Evolutionary conservation across 2,888 invertebrate species (phyloP).

Genomic region (Sclerodermus sp.): DNA sequence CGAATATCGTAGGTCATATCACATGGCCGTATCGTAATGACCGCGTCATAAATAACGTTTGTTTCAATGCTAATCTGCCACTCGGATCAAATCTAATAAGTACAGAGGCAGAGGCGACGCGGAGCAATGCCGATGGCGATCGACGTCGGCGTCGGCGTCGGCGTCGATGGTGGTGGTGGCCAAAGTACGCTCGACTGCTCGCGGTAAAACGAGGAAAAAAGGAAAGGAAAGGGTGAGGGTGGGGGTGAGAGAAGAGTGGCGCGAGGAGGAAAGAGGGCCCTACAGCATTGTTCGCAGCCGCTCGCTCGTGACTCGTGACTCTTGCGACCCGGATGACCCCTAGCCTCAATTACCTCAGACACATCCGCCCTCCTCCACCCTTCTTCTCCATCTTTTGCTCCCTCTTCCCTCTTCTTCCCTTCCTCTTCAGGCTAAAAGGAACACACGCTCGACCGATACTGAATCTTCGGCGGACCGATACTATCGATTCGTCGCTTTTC

Average conservation of each 20-base stretch:
- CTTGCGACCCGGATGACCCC: conserved; percentile 55
- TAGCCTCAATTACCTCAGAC: conserved; percentile 58
- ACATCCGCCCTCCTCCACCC: conserved; percentile 50
- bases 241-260: not conserved
- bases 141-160: conserved; percentile 2
- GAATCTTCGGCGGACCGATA: too few relatives aligned
- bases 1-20: conserved; percentile 48
- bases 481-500: too few relatives aligned
- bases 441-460: too few relatives aligned
- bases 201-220: not conserved
- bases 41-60: conserved; percentile 55
- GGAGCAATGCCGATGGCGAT: conserved; percentile 31
- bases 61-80: conserved; percentile 54
- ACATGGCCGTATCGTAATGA: conserved; percentile 43
- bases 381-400: conserved; percentile 24
- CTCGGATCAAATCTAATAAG: conserved; percentile 55
- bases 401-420: not conserved
- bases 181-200: too few relatives aligned
- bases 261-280: conserved; percentile 28
- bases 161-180: conserved; percentile 7
- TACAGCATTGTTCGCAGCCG: conserved; percentile 54
- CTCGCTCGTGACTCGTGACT: conserved; percentile 58
- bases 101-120: conserved; percentile 38
- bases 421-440: conserved; percentile 7
- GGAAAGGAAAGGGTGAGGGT: conserved; percentile 2